A percentile compares a stretch with the other conserved stretches of the same genome.
Conservation (phyloP, 2,888 invertebrate genomes). For the Melanchra persicariae region DNA sequence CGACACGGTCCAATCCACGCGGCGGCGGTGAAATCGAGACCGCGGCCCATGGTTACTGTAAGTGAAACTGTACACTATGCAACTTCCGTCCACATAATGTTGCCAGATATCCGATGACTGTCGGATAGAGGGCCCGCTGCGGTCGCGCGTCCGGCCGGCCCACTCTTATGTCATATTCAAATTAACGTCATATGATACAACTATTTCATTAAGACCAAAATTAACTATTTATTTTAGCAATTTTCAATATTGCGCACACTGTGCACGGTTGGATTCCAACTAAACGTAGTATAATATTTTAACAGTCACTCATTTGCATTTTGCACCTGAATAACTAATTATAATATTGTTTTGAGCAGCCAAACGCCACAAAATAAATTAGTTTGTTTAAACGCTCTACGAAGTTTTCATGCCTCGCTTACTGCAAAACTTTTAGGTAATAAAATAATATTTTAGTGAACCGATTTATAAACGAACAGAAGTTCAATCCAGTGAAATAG, state of each 20-base stretch:
- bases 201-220: conserved; percentile 12
- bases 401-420: conserved; percentile 25
- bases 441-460: conserved; percentile 25
- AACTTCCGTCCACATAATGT: conserved; percentile 86
- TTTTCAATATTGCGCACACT: neutral
- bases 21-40: conserved; percentile 83
- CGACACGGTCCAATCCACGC: conserved; percentile 81
- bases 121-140: conserved; percentile 73
- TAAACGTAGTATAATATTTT: conserved; percentile 9
- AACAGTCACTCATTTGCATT: conserved; percentile 24
- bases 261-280: neutral
- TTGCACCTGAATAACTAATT: conserved; percentile 36
- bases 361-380: conserved; percentile 33
- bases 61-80: conserved; percentile 88
- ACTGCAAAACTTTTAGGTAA: conserved; percentile 22
- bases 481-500: conserved; percentile 13
- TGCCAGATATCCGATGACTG: conserved; percentile 84
- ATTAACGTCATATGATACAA: conserved; percentile 47
- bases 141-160: conserved; percentile 80
- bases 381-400: conserved; percentile 18
- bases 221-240: neutral
- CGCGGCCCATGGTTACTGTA: conserved; percentile 80
- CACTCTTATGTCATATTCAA: conserved; percentile 64
- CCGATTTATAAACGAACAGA: conserved; percentile 14
- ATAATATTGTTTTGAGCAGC: conserved; percentile 36